Evolutionary conservation across 2,797 vertebrate genomes (phyloP), one percentile per base, ranked within the genome.

Genomic region (Thamnophis elegans): DNA sequence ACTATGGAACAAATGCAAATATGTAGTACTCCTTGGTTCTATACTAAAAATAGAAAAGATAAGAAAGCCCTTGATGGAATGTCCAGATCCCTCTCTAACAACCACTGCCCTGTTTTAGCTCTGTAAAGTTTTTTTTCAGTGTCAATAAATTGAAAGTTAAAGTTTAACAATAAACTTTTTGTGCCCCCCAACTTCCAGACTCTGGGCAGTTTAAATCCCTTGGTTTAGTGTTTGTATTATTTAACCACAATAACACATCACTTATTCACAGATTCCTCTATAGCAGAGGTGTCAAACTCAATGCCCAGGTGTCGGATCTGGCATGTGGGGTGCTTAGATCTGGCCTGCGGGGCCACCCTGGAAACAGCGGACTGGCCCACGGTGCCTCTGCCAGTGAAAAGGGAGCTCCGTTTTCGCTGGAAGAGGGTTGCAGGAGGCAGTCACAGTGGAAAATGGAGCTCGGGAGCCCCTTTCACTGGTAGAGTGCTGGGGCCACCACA

Each of bases 1-100:
- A 53, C 54, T 56, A 73, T 87, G 82, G 85, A 93, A 56, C 11
- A 87, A 93, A 93, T 93, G 92, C 91, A 95, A 94, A 95, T 85
- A 92, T 0, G 36, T 91, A 89, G 59, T 0, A 0, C 89, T 92
- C 89, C n/a, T 4, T 12, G 53, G 59, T 92, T 94, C 93, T 93
- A 78, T 12, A 22, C 4, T 26, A 59, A 88, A 26, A 91, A 93
- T 95, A 95, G 56, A 51, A 85, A 62, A 22, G 60, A n/a, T 55
- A 87, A 87, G 55, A 36, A 56, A 58, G 12, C 14, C 20, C 65
- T 47, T 36, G 32, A 16, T 28, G n/a, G 51, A 55, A 25, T 54
- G n/a, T 8, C 51, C 18, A 62, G 87, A 60, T 51, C 6, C 2
- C 0, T 36, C 82, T 6, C 28, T 20, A 42, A 78, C 12, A 32